Evolutionary conservation across 2,113 vertebrate genomes (phyloP).

Genomic region (Rhinogobius similis): DNA sequence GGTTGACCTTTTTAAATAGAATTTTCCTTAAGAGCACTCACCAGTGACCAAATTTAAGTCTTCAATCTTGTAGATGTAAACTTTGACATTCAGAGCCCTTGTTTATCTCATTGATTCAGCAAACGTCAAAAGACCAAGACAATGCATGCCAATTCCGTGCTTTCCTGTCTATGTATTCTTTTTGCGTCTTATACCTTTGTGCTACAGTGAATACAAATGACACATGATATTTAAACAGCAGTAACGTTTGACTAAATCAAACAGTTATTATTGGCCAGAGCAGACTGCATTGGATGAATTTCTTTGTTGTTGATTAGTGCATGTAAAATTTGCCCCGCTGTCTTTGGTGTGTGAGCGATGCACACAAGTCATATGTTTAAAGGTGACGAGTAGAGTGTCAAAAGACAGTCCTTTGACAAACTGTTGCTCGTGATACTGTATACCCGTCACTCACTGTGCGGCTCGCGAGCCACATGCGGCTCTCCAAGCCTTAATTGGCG

Average conservation of each 20-base stretch:
- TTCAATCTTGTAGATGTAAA: conserved; percentile 71
- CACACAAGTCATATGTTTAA: conserved; percentile 28
- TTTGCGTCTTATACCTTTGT: conserved; percentile 27
- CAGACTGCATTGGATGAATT: conserved; percentile 54
- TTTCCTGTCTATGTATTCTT: conserved; percentile 33
- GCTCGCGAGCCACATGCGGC: too few relatives aligned
- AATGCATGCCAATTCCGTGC: conserved; percentile 43
- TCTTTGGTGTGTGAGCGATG: conserved; percentile 27
- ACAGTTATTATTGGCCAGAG: conserved; percentile 57
- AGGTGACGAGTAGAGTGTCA: conserved; percentile 29
- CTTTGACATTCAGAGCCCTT: conserved; percentile 75
- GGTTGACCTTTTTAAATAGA: conserved; percentile 72
- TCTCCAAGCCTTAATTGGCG: too few relatives aligned
- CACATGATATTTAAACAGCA: conserved; percentile 78
- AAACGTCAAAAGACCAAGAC: conserved; percentile 45
- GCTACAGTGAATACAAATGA: conserved; percentile 73
- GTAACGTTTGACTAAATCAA: conserved; percentile 76
- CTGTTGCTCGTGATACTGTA: conserved; percentile 31
- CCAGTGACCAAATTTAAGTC: conserved; percentile 68
- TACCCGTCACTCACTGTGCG: too few relatives aligned
- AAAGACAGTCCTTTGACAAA: conserved; percentile 20
- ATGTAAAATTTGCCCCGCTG: conserved; percentile 46
- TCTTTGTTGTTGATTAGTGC: conserved; percentile 48
- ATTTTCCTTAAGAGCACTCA: conserved; percentile 59
- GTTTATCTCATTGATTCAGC: conserved; percentile 79